Conservation (phyloP, 2,888 invertebrate genomes). For the Vesta saturnalis region DNA sequence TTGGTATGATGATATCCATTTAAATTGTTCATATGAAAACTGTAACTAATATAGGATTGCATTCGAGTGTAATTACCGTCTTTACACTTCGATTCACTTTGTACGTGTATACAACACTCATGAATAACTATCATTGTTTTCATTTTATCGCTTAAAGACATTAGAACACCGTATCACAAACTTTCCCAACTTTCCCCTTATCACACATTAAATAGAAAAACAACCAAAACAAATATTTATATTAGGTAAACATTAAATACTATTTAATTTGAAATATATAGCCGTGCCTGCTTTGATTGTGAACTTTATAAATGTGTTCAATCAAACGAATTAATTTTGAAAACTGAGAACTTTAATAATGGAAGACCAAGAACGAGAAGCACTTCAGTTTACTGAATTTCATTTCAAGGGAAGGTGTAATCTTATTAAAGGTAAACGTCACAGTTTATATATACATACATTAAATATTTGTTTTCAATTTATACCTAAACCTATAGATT, state of each 20-base stretch:
- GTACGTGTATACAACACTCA: conserved; percentile 32
- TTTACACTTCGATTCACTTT: conserved; percentile 19
- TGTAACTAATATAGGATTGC: conserved; percentile 45
- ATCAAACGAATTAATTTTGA: neutral
- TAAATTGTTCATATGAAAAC: conserved; percentile 41
- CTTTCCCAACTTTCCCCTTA: too few species aligned
- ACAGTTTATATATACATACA: too few species aligned
- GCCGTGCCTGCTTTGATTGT: too few species aligned
- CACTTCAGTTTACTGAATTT: conserved; percentile 14
- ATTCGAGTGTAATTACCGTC: conserved; percentile 12
- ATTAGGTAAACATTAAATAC: too few species aligned
- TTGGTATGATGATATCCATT: conserved; percentile 42
- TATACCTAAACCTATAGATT: neutral
- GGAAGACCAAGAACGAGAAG: conserved; percentile 4
- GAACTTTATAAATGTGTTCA: too few species aligned
- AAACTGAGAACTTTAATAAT: too few species aligned
- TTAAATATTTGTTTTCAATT: neutral
- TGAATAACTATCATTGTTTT: conserved; percentile 13
- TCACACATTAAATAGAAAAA: too few species aligned
- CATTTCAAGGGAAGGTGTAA: conserved; percentile 6
- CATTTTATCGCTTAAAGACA: conserved; percentile 7
- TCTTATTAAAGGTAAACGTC: conserved; percentile 10
- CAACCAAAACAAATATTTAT: too few species aligned
- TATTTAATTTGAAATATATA: too few species aligned
- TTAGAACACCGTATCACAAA: too few species aligned